Conservation (phyloP, 2,888 invertebrate species). For the Lepetodrilus schrolli region DNA sequence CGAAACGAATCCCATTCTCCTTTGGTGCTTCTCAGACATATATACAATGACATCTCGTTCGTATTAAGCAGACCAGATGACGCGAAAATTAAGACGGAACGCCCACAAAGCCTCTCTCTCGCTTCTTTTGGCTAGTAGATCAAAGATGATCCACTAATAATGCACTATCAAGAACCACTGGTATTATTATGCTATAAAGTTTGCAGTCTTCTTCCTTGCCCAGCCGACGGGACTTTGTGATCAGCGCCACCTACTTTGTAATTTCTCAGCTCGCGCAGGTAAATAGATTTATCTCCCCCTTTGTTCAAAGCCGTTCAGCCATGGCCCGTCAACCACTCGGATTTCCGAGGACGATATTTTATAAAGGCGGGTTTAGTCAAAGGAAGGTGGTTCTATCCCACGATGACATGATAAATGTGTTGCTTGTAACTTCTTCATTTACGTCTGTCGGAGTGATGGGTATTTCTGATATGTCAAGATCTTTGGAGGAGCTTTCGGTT, state of each 20-base stretch:
- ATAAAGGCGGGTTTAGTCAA: not conserved
- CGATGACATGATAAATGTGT: not conserved
- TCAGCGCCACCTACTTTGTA: slow-evolving; percentile 14
- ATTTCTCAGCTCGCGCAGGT: slow-evolving; percentile 25
- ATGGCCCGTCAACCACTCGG: not conserved
- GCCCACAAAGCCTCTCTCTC: not conserved
- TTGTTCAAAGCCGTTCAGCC: not conserved
- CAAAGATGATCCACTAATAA: slow-evolving; percentile 7
- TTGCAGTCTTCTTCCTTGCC: not conserved
- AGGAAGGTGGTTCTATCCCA: not conserved
- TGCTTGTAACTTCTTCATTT: not conserved
- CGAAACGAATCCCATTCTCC: too few relatives aligned
- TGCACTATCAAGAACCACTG: not conserved
- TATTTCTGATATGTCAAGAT: not conserved
- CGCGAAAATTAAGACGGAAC: not conserved
- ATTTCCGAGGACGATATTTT: slow-evolving; percentile 10
- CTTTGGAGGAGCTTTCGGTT: too few relatives aligned
- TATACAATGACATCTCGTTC: not conserved
- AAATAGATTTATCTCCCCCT: slow-evolving; percentile 26
- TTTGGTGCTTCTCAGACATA: too few relatives aligned
- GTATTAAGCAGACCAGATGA: not conserved
- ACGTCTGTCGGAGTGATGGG: not conserved
- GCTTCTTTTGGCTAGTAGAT: not conserved
- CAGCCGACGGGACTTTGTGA: not conserved
- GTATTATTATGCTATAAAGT: slow-evolving; percentile 8